phyloP scores from a whole-genome alignment of 2,797 vertebrate species.

The Moxostoma hubbsi region DNA sequence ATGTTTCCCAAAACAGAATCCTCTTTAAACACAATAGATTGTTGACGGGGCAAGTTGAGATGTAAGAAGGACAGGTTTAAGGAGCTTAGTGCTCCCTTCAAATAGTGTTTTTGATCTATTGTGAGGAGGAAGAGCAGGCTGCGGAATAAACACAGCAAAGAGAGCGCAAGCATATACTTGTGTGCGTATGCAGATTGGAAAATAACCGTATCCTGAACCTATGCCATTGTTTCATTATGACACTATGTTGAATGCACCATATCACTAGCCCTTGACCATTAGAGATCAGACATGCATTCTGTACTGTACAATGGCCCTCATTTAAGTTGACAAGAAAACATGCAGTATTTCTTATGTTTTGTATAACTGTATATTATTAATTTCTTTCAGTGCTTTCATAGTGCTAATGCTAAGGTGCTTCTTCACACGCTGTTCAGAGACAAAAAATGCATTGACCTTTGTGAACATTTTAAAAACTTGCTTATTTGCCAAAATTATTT shows the following conservation, averaged over 20 bases:
- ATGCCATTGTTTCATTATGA: not conserved
- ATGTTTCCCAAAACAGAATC: slow-evolving; percentile 26
- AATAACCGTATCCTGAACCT: slow-evolving; percentile 7
- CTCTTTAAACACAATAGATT: slow-evolving; percentile 33
- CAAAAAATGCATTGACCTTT: no score
- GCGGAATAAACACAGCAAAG: slow-evolving; percentile 36
- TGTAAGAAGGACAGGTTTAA: slow-evolving; percentile 55
- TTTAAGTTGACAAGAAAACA: not conserved
- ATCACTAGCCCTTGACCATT: not conserved
- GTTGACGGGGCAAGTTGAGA: slow-evolving; percentile 43
- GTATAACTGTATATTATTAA: not conserved
- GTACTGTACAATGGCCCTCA: slow-evolving; percentile 1
- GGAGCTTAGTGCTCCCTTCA: slow-evolving; percentile 64
- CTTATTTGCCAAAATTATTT: no score
- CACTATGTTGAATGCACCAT: not conserved
- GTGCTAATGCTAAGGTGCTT: no score
- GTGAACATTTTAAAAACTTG: no score
- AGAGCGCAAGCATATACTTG: slow-evolving; percentile 35
- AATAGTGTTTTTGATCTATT: slow-evolving; percentile 51
- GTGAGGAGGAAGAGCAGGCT: slow-evolving; percentile 38
- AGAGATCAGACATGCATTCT: slow-evolving; percentile 3
- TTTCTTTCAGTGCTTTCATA: no score
- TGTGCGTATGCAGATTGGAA: slow-evolving; percentile 32
- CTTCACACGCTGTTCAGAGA: no score
- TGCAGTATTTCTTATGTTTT: not conserved